Evolutionary conservation across 2,113 vertebrate species (phyloP), one percentile per base, ranked within the genome.

Genomic region (Bagarius yarrelli): DNA sequence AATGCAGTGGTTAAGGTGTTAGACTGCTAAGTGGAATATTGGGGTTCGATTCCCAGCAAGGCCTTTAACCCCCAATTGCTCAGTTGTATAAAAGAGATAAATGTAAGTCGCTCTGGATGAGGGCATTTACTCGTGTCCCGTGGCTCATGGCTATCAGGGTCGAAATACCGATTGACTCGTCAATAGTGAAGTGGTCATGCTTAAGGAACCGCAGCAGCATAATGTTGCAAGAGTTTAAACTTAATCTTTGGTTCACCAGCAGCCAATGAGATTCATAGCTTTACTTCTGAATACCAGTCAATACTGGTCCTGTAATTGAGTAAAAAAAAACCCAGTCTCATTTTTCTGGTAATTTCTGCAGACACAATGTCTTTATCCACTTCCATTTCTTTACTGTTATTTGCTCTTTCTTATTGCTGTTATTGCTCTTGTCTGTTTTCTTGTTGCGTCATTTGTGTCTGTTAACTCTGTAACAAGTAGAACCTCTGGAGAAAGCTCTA

Each of bases 361-460:
- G 47, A 55, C 25, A 19, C 47, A 16, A 53, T 72, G 27, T 72
- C 11, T 72, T 12, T 32, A 21, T 71, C n/a, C 25, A 1, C 19
- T 44, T 53, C 76, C 84, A 21, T 81, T 63, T 25, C 27, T 18
- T 5, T 61, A 71, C 70, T 84, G 30, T 25, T 23, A 21, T 69
- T 76, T 61, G 78, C 76, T 71, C 70, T 83, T 60, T 6, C 25
- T 55, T 25, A 19, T 30, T 0, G 0, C 25, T 21, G 77, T 60
- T 36, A 63, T 47, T 34, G 27, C 32, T 69, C 27, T 81, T 63
- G 66, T 76, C 32, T 44, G 30, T 27, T 63, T 14, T 80, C 79
- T 63, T 73, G 69, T 56, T 66, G 50, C 21, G 60, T 74, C 25
- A 27, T 80, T 47, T n/a, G 19, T 30, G 40, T 72, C 25, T 72